Percentiles rank a stretch among this genome's conserved stretches.
These are phyloP conservation scores for Nephrotoma appendiculata DNA, from an alignment of 2,888 invertebrate species.

Conservation along the genomic window DNA sequence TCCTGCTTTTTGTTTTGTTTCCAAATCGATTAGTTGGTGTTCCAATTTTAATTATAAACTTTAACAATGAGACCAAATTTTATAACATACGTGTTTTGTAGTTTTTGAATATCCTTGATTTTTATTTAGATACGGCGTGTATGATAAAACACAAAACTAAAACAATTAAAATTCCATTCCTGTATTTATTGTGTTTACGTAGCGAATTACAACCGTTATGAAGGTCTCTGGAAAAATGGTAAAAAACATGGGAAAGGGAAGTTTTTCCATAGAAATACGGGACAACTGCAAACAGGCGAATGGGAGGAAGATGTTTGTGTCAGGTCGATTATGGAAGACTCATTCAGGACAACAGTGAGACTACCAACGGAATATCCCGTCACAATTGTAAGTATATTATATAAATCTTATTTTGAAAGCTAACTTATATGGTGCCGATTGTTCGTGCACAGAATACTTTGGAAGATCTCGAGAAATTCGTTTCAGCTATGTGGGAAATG, in stretches of 20 bases:
- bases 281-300: neutral
- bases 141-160: neutral
- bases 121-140: neutral
- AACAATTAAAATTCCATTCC: neutral
- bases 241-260: neutral
- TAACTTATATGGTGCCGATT: neutral
- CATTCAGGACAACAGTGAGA: neutral
- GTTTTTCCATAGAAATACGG: neutral
- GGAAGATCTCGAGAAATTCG: neutral
- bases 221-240: neutral
- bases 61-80: neutral
- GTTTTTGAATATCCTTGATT: neutral
- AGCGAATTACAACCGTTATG: neutral
- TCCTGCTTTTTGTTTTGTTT: neutral
- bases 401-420: neutral
- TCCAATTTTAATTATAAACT: neutral
- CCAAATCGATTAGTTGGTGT: neutral
- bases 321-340: neutral
- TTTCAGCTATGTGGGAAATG: neutral
- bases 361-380: neutral
- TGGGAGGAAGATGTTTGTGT: neutral
- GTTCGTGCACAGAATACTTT: neutral
- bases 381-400: neutral
- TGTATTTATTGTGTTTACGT: neutral
- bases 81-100: neutral